Base-by-base conservation (phyloP, 2,888 invertebrate species). In the Cryptus viduatorius region DNA sequence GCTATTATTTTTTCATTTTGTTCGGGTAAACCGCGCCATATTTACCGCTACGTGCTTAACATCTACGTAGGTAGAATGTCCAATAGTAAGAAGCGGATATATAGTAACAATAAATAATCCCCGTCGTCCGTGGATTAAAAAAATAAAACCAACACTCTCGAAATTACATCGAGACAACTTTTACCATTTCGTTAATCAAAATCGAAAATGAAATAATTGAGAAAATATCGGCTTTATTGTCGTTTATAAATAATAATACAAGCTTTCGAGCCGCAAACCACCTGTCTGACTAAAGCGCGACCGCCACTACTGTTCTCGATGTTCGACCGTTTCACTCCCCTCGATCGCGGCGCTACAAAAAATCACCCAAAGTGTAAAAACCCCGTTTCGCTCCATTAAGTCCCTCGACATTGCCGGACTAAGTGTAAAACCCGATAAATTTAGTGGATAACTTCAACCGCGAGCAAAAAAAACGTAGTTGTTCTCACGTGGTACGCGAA, bases 1-100 rank as follows among this genome's bases (percentile, higher is more conserved):
- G 67, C n/a, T 77, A 77, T 77, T 77, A 53, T 67, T 77, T 67
- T 77, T 64, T 64, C 31, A 50, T 69, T 69, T 50, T 50, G 19
- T 16, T 29, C 64, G 42, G 5, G n/a, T 48, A 24, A 16, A 48
- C 3, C 24, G 29, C 10, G 59, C 19, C 59, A 24, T 10, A 59
- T 29, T 59, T 24, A 19, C 24, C 29, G 59, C 16, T 53, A 53
- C 8, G 19, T 53, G 53, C 53, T 7, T 53, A 29, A 29, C 59
- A 4, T 12, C 59, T 29, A 14, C 12, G 29, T 3, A 3, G 19
- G 1, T 14, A 24, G 10, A 3, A 24, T 14, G 19, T 29, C 24
- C 1, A 59, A 59, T 14, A 1, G 24, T 59, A 29, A 59, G 29
- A 24, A 12, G 29, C 59, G 10, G 12, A 59, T 37, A 8, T 29